Base-by-base conservation (phyloP, 1,140 invertebrate genomes). In the Drosophila ogumai region DNA sequence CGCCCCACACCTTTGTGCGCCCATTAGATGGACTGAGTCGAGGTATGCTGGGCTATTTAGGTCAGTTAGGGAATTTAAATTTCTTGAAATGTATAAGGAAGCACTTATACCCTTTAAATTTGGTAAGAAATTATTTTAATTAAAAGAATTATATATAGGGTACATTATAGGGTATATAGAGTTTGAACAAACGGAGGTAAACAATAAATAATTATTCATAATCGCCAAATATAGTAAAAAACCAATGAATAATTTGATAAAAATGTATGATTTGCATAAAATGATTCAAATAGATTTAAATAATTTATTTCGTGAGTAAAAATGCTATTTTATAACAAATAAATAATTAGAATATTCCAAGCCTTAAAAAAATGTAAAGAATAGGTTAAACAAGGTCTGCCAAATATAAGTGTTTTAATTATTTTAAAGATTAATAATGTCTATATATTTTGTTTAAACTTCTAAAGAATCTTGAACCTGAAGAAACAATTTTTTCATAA, bases 1-100 rank as follows among this genome's bases (percentile, higher is more conserved):
- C 36, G 63, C 47, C 54, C 74, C 74, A 67, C 74, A 75, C 74
- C 74, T 76, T 68, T n/a, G 43, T 28, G n/a, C 1, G 15, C 34
- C 43, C 43, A 49, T 40, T 72, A 40, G 34, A 34, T 22, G 12
- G 9, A 8, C 3, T 10, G 3, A 5, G 9, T 32, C 4, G 15
- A 15, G 40, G 49, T 46, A 71, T 71, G 31, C 38, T 17, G 34
- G 56, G 9, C 17, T 12, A 25, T 1, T n/a, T 2, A 2, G 19
- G 57, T 0, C 2, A 32, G 17, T 5, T 15, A 3, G 41, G 6
- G 6, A 22, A 32, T 7, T 47, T 59, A 3, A 15, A 8, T 34
- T 4, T 3, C 0, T 15, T 54, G 13, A 8, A 22, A 34, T 22
- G 7, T 8, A 54, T 9, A 36, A 22, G 6, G 3, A 8, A 15